phyloP scores from a whole-genome alignment of 2,888 invertebrate genomes.

The Eilema caniola region DNA sequence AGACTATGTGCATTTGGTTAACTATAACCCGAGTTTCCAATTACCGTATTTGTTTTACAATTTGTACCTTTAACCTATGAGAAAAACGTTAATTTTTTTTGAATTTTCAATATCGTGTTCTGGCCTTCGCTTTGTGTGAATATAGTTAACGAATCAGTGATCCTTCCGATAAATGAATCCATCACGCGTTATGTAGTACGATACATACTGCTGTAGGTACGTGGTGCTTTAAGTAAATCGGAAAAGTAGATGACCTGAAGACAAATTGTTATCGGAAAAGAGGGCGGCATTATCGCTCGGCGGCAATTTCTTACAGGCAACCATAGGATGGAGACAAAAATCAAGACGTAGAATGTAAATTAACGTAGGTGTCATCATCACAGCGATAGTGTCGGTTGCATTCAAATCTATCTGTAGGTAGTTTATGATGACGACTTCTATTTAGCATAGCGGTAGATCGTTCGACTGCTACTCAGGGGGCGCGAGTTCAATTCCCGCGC shows the following conservation, averaged over 20 bases:
- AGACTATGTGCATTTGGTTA: slow-evolving; percentile 16
- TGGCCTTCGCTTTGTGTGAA: slow-evolving; percentile 57
- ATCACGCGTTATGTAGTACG: slow-evolving; percentile 52
- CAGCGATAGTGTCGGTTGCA: too few relatives aligned
- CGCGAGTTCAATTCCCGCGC: too few relatives aligned
- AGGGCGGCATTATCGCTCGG: too few relatives aligned
- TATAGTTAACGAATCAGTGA: slow-evolving; percentile 52
- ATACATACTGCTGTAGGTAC: not conserved
- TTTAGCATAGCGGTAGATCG: too few relatives aligned
- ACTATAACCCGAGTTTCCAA: slow-evolving; percentile 19
- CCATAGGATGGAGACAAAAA: too few relatives aligned
- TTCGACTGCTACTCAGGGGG: too few relatives aligned
- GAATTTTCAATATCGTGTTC: slow-evolving; percentile 45
- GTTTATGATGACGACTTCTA: too few relatives aligned
- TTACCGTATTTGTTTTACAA: slow-evolving; percentile 34
- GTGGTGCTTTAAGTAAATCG: not conserved
- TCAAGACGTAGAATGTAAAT: too few relatives aligned
- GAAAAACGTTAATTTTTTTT: slow-evolving; percentile 48
- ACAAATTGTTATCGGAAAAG: too few relatives aligned
- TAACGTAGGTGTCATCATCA: too few relatives aligned
- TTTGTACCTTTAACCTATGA: slow-evolving; percentile 32
- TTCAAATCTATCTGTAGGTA: too few relatives aligned
- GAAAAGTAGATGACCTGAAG: not conserved
- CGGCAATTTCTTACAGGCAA: too few relatives aligned
- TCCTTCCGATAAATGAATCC: slow-evolving; percentile 53